phyloP scores from a whole-genome alignment of 1,140 invertebrate genomes.

The Notospermus geniculatus region DNA sequence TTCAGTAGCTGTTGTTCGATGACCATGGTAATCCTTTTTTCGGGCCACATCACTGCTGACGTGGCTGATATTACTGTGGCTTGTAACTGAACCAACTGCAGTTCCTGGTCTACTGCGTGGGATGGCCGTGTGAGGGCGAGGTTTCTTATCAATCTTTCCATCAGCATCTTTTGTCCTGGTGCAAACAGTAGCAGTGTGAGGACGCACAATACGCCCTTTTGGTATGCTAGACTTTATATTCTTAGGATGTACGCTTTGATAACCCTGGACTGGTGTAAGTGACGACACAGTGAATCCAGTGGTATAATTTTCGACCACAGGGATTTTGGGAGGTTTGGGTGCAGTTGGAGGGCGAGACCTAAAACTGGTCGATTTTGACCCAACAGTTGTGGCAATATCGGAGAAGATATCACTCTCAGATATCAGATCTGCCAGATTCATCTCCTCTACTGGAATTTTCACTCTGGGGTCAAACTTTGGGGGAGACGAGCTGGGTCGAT shows the following conservation, averaged over 20 bases:
- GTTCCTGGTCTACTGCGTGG: not conserved
- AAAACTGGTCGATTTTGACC: not conserved
- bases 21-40: constrained; percentile 16
- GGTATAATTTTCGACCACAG: constrained; percentile 1
- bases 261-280: not conserved
- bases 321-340: not conserved
- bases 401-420: not conserved
- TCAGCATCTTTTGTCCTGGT: constrained; percentile 17
- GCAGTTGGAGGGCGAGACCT: not conserved
- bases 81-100: constrained; percentile 19
- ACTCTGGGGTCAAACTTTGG: constrained; percentile 50
- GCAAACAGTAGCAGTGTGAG: constrained; percentile 39
- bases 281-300: not conserved
- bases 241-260: constrained; percentile 39
- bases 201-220: constrained; percentile 38
- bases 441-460: constrained; percentile 34
- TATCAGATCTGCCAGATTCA: not conserved
- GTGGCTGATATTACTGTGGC: constrained; percentile 27
- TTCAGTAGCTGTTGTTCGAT: constrained; percentile 23
- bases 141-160: not conserved
- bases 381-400: not conserved
- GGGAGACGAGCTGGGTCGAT: constrained; percentile 50
- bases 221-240: constrained; percentile 41
- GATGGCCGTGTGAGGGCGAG: constrained; percentile 1
- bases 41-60: constrained; percentile 28